A percentile compares a stretch with the other conserved stretches of the same genome.
Evolutionary conservation across 2,888 invertebrate species (phyloP).

Genomic region (Hemaris fuciformis): DNA sequence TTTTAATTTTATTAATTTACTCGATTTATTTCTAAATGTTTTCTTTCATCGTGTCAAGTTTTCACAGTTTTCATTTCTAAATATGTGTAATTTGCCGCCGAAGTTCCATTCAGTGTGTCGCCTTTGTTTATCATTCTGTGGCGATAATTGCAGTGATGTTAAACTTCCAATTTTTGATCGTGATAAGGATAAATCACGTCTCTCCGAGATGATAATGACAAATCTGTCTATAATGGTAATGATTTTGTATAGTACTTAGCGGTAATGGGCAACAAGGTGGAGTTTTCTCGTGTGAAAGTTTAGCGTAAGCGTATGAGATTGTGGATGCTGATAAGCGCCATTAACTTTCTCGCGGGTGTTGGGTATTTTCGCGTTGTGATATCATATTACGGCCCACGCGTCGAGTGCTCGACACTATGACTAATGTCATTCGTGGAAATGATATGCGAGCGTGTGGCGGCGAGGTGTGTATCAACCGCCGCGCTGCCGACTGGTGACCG

Average conservation of each 20-base stretch:
- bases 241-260: constrained; percentile 50
- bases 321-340: constrained; percentile 83
- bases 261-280: constrained; percentile 46
- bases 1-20: constrained; percentile 77
- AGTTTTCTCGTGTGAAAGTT: constrained; percentile 81
- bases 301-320: constrained; percentile 78
- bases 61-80: constrained; percentile 82
- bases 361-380: constrained; percentile 83
- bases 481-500: constrained; percentile 78
- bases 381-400: constrained; percentile 83
- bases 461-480: constrained; percentile 62
- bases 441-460: constrained; percentile 72
- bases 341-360: constrained; percentile 83
- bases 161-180: constrained; percentile 89
- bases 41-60: constrained; percentile 75
- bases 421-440: constrained; percentile 80
- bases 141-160: constrained; percentile 86
- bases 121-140: constrained; percentile 92
- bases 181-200: constrained; percentile 86
- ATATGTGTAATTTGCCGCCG: constrained; percentile 95
- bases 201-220: constrained; percentile 88
- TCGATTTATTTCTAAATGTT: constrained; percentile 80
- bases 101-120: constrained; percentile 97
- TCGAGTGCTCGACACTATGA: constrained; percentile 76
- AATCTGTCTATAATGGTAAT: constrained; percentile 90